A percentile compares a stretch with the other conserved stretches of the same genome.
Evolutionary conservation across 2,113 vertebrate species (phyloP).

Genomic region (Cyprinus carpio): DNA sequence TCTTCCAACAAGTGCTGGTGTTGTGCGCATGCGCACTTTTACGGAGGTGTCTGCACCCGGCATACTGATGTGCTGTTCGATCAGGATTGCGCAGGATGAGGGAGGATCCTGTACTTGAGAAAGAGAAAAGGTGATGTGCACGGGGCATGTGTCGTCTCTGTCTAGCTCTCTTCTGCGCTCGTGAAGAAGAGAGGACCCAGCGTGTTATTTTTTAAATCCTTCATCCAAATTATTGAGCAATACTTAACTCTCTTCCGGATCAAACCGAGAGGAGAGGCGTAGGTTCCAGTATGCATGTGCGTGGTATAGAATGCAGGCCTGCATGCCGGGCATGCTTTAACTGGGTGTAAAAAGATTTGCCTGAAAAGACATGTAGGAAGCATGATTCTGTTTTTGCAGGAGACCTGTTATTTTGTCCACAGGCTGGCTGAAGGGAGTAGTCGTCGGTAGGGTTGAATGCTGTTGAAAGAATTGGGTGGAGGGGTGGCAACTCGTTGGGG

Average conservation of each 20-base stretch:
- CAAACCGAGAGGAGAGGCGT: conserved; percentile 25
- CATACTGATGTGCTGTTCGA: conserved; percentile 71
- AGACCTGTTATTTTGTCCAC: conserved; percentile 46
- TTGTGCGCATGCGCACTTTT: conserved; percentile 51
- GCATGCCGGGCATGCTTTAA: conserved; percentile 36
- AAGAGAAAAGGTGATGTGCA: conserved; percentile 60
- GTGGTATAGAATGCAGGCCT: neutral
- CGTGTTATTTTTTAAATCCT: conserved; percentile 43
- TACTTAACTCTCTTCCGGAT: conserved; percentile 54
- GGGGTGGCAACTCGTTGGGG: neutral
- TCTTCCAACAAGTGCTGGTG: conserved; percentile 43
- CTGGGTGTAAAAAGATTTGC: conserved; percentile 55
- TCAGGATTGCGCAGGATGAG: conserved; percentile 50
- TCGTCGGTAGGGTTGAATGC: neutral
- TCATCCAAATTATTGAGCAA: conserved; percentile 56
- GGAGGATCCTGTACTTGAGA: conserved; percentile 58
- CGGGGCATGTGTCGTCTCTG: conserved; percentile 52
- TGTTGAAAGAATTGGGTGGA: neutral
- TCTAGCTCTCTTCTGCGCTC: conserved; percentile 50
- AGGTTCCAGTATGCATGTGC: conserved; percentile 9
- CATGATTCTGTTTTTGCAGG: conserved; percentile 47
- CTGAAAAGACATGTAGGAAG: conserved; percentile 57
- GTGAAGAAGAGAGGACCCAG: conserved; percentile 50
- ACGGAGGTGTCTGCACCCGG: conserved; percentile 61
- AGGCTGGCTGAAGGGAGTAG: conserved; percentile 20